phyloP scores from a whole-genome alignment of 2,113 vertebrate genomes.

The Bagarius yarrelli region DNA sequence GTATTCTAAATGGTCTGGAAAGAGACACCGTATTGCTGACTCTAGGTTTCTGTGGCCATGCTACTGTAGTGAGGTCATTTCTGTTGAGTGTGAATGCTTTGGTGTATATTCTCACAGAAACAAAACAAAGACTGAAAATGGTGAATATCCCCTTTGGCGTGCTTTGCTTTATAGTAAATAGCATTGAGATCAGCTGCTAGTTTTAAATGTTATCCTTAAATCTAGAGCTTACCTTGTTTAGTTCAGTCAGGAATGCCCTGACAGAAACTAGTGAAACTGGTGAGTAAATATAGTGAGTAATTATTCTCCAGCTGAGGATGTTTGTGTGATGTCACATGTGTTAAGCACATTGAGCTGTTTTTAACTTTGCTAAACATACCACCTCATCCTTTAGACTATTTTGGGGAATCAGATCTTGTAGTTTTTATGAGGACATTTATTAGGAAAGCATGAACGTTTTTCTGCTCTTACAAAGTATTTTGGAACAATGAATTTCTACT shows the following conservation, averaged over 20 bases:
- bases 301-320: neutral
- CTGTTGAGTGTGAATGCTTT: constrained; percentile 34
- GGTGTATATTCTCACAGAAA: constrained; percentile 6
- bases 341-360: neutral
- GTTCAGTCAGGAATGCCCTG: neutral
- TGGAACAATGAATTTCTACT: neutral
- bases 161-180: neutral
- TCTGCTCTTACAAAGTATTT: neutral
- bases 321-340: constrained; percentile 6
- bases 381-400: constrained; percentile 6
- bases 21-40: constrained; percentile 21
- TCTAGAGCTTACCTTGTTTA: neutral
- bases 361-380: neutral
- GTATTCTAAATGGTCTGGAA: constrained; percentile 8
- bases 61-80: constrained; percentile 18
- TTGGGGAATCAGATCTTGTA: neutral
- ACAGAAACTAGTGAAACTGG: neutral
- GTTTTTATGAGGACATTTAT: constrained; percentile 13
- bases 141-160: neutral
- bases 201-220: neutral
- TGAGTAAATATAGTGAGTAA: neutral
- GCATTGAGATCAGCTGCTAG: neutral
- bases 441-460: too few relatives aligned
- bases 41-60: constrained; percentile 8
- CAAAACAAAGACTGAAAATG: neutral